phyloP scores from a whole-genome alignment of 2,888 invertebrate genomes.

The Carcina quercana region DNA sequence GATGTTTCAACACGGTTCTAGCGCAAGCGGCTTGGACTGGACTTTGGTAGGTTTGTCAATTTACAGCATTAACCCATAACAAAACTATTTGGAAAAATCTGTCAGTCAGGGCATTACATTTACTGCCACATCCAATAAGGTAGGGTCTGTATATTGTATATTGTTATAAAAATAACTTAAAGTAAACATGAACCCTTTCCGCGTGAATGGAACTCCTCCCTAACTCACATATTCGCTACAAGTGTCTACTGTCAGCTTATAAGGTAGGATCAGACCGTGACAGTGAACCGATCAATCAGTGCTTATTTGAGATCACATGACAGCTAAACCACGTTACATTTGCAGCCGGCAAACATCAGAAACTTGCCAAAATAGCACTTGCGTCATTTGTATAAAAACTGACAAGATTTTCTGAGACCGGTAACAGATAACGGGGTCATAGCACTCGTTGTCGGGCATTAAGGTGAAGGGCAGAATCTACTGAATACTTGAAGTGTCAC shows the following conservation, averaged over 20 bases:
- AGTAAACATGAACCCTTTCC: too few species aligned
- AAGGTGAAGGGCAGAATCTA: constrained; percentile 31
- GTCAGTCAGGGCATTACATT: too few species aligned
- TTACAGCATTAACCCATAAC: too few species aligned
- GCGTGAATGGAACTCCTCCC: too few species aligned
- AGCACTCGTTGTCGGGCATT: constrained; percentile 14
- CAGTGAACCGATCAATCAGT: constrained; percentile 22
- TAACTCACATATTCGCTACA: constrained; percentile 20
- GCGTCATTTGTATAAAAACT: background rate
- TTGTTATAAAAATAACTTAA: too few species aligned
- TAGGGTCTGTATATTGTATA: too few species aligned
- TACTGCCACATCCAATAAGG: too few species aligned
- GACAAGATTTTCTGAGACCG: background rate
- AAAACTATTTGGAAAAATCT: too few species aligned
- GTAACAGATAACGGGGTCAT: constrained; percentile 14
- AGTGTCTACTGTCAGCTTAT: constrained; percentile 23
- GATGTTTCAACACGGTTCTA: too few species aligned
- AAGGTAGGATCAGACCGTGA: constrained; percentile 25
- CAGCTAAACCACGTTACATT: background rate
- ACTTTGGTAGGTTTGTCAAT: too few species aligned
- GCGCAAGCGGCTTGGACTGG: too few species aligned
- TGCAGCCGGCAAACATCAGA: constrained; percentile 1
- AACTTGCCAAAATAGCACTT: background rate
- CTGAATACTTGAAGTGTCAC: constrained; percentile 23
- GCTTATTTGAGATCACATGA: constrained; percentile 4